phyloP scores from a whole-genome alignment of 2,888 invertebrate genomes.

The Dasypolia templi region DNA sequence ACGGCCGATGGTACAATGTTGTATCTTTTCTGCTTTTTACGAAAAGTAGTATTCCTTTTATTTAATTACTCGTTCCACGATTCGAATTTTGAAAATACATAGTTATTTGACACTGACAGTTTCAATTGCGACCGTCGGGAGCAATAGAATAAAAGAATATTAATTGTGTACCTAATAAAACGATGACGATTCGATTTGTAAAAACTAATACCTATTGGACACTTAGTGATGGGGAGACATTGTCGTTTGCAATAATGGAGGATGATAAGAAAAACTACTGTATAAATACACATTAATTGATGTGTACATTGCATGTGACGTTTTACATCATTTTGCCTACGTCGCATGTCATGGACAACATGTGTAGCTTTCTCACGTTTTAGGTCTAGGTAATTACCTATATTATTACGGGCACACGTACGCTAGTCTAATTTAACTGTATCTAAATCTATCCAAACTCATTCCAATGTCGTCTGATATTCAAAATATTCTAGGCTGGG shows the following conservation, averaged over 20 bases:
- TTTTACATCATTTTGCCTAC: not conserved
- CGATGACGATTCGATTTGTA: not conserved
- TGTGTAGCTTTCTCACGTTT: not conserved
- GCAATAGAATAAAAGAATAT: not conserved
- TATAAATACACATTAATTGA: not conserved
- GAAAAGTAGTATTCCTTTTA: too few relatives aligned
- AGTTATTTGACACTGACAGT: too few relatives aligned
- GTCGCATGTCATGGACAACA: constrained; percentile 9
- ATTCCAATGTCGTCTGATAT: not conserved
- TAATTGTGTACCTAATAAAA: not conserved
- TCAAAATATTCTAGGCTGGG: not conserved
- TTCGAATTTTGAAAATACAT: not conserved
- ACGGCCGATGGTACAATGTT: not conserved
- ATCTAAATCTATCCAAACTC: not conserved
- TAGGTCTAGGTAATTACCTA: not conserved
- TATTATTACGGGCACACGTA: not conserved
- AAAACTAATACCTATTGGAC: not conserved
- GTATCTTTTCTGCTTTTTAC: not conserved
- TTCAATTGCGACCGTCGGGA: not conserved
- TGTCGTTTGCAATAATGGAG: not conserved
- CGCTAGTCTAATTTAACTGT: not conserved
- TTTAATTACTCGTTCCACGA: not conserved
- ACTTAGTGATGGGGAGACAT: not conserved
- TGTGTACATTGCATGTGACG: not conserved
- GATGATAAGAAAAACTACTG: not conserved